Percentiles rank a stretch among this genome's conserved stretches.
Evolutionary conservation across 2,113 vertebrate species (phyloP).

Genomic region (Rhizomys pruinosus): DNA sequence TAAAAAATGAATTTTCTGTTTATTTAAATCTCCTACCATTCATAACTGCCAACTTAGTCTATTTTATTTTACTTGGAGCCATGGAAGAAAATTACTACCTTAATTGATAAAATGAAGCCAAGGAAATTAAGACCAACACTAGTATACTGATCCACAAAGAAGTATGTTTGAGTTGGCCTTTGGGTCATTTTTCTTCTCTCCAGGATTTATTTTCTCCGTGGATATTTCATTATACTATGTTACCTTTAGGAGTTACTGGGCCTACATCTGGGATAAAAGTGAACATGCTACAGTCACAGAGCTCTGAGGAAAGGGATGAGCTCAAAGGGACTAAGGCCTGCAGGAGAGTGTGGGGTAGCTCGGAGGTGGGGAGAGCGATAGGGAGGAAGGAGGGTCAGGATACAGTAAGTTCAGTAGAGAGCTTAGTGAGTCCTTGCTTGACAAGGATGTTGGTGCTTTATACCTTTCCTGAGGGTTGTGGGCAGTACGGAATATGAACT

Average conservation of each 20-base stretch:
- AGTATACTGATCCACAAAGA: background rate
- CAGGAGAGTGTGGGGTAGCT: no score
- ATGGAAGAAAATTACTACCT: background rate
- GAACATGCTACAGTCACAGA: background rate
- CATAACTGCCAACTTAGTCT: no score
- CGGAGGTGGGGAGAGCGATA: no score
- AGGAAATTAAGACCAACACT: background rate
- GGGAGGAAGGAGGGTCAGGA: no score
- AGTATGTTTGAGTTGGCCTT: background rate
- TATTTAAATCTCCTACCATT: no score
- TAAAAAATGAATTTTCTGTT: background rate
- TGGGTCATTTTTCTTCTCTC: background rate
- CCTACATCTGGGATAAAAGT: background rate
- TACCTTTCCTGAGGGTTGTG: no score
- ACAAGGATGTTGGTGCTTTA: no score
- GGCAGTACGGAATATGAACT: no score
- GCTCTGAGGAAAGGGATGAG: no score
- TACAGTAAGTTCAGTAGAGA: no score
- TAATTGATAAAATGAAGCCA: conserved; percentile 19
- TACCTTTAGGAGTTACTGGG: background rate
- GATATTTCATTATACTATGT: background rate
- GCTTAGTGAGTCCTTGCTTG: no score
- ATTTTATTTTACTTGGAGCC: background rate
- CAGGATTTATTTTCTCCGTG: background rate
- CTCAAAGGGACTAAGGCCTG: no score